Base-by-base conservation (phyloP, 2,797 vertebrate genomes). In the Neostethus bicornis region DNA sequence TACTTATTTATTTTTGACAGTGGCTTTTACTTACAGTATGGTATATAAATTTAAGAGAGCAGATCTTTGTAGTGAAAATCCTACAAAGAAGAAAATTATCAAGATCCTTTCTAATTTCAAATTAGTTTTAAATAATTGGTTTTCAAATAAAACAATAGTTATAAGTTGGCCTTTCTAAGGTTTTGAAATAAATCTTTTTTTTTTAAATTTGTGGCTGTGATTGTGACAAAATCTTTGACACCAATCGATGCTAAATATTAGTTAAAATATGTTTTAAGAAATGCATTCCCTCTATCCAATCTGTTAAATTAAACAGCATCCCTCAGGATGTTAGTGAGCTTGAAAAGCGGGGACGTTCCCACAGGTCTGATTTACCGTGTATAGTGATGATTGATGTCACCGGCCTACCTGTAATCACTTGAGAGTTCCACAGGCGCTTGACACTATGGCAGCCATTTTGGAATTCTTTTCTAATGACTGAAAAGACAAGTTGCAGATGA, bases 401-500 rank as follows among this genome's bases (percentile, higher is more conserved):
- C 71, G 56, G 50, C 67, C 41, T 57, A 64, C 63, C 64, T 57
- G 86, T 86, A 86, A 90, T 90, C 84, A 82, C 70, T 70, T 73
- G 71, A 77, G 76, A 83, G 66, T 46, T 65, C 68, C 56, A 39
- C 43, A 53, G 75, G 66, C 73, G 73, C 58, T 47, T 79, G 73
- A 80, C 76, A 78, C 73, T 68, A 63, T 73, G 75, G 78, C 64
- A 84, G 81, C 77, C 84, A 85, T 85, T 83, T 87, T 85, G 71
- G 71, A n/a, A 85, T 87, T 83, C 66, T 85, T 80, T 70, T 81
- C 77, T 88, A 85, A 88, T 76, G 83, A 85, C 80, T 73, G 37
- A 58, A 77, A 73, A 85, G 79, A 85, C 87, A 84, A 77, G 77
- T 74, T 86, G 77, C 79, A 81, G 84, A 84, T 85, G 70, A 87